Evolutionary conservation across 1,140 invertebrate species (phyloP).

Genomic region (Drosophila quadrilineata): DNA sequence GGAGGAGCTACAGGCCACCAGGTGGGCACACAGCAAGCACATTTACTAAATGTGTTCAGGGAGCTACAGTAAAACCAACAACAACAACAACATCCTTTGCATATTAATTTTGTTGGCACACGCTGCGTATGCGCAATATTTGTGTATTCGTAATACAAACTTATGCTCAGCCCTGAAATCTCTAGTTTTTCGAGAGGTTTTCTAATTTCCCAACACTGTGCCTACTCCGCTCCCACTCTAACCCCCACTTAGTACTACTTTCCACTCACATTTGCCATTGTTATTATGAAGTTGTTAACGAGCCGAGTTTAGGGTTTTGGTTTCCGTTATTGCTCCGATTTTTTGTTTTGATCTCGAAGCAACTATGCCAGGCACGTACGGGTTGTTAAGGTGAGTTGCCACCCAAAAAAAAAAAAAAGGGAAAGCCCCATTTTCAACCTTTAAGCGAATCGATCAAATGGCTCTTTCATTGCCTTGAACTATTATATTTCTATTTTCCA

Average conservation of each 20-base stretch:
- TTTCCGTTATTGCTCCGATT: too few species aligned
- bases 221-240: background rate
- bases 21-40: constrained; percentile 39
- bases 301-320: constrained; percentile 12
- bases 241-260: background rate
- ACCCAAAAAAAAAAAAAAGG: too few species aligned
- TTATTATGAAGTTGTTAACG: constrained; percentile 50
- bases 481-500: background rate
- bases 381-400: constrained; percentile 16
- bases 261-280: background rate
- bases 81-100: constrained; percentile 63
- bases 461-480: too few species aligned
- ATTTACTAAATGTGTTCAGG: constrained; percentile 60
- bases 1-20: too few species aligned
- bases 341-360: constrained; percentile 29
- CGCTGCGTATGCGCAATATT: constrained; percentile 35
- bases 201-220: constrained; percentile 25
- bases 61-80: constrained; percentile 32
- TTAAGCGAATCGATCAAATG: constrained; percentile 4
- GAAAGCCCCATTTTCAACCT: constrained; percentile 50
- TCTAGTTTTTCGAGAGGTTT: constrained; percentile 22
- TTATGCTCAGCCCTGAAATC: too few species aligned
- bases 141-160: too few species aligned
- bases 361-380: constrained; percentile 44
- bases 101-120: constrained; percentile 59